Base-by-base conservation (phyloP, 2,888 invertebrate species). In the Coelinius sp. region DNA sequence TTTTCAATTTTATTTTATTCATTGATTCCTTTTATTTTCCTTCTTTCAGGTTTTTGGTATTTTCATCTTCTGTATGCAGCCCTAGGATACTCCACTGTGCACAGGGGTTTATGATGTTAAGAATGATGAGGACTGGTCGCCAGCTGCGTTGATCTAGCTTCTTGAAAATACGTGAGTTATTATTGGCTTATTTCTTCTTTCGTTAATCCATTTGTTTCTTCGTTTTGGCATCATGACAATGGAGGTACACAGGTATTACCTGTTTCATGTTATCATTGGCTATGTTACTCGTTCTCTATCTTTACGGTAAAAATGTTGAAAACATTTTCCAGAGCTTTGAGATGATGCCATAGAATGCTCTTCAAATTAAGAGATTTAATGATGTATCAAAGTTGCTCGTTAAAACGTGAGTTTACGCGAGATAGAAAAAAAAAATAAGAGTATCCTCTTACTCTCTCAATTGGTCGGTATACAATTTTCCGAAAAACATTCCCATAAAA, bases 271-370 rank as follows among this genome's bases (percentile, higher is more conserved):
- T 14, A 56, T 27, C 12, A 17, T 8, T 10, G 22, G n/a, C 31
- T 35, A 6, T 56, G 20, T 17, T n/a, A 7, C 59, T 31, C 27
- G 25, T 53, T 17, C 10, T 10, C 7, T 17, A 35, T 31, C 59
- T 59, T 20, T 35, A 25, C 8, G 1, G 35, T 35, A 8, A 20
- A 59, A 20, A 59, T 4, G 20, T 59, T 4, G 5, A 12, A 27
- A 59, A 35, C 31, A 17, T 31, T 20, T 5, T 20, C n/a, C 59
- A 56, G 12, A 10, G 49, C 49, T 49, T 49, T 12, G 27, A 8
- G 35, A 59, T 59, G 59, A 59, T 59, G 59, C 17, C 59, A 59
- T 35, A 59, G 59, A 59, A 59, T 31, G 31, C 35, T 59, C 59
- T 31, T 35, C 14, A 59, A 59, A 59, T 59, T 59, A 35, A 59